Evolutionary conservation across 2,113 vertebrate genomes (phyloP).

Genomic region (Lampris megalopsis): DNA sequence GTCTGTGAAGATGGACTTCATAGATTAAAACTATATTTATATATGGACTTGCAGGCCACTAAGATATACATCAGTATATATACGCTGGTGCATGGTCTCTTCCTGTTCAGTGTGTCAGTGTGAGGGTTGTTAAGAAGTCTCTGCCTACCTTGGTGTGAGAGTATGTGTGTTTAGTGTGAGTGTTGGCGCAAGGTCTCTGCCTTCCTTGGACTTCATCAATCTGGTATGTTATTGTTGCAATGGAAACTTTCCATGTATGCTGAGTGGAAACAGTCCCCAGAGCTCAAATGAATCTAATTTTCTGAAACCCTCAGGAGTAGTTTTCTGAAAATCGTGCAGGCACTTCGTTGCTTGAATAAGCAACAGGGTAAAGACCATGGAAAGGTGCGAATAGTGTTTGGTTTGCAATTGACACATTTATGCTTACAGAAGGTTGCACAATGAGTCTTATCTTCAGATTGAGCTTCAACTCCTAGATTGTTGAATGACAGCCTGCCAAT

Average conservation of each 20-base stretch:
- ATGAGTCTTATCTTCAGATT: background rate
- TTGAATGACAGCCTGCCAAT: background rate
- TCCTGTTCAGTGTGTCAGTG: too few relatives aligned
- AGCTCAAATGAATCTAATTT: slow-evolving; percentile 26
- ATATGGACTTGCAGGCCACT: background rate
- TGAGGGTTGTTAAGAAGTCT: background rate
- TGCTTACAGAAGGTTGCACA: background rate
- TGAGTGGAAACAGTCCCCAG: slow-evolving; percentile 41
- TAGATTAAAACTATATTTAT: background rate
- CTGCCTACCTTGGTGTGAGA: slow-evolving; percentile 2
- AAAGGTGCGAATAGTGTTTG: slow-evolving; percentile 6
- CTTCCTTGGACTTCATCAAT: slow-evolving; percentile 53
- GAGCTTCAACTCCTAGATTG: too few relatives aligned
- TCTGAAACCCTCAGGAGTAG: slow-evolving; percentile 13
- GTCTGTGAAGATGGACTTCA: background rate
- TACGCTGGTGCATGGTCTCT: too few relatives aligned
- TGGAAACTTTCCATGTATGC: slow-evolving; percentile 55
- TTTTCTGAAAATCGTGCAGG: slow-evolving; percentile 15
- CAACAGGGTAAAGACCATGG: slow-evolving; percentile 3
- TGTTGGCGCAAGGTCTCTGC: slow-evolving; percentile 13
- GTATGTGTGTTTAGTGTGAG: slow-evolving; percentile 25
- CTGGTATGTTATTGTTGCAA: slow-evolving; percentile 56
- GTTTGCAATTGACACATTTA: background rate
- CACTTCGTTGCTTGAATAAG: slow-evolving; percentile 25
- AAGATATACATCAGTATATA: too few relatives aligned